Evolutionary conservation across 2,888 invertebrate species (phyloP), one percentile per base, ranked within the genome.

Genomic region (Drosophila atripex): DNA sequence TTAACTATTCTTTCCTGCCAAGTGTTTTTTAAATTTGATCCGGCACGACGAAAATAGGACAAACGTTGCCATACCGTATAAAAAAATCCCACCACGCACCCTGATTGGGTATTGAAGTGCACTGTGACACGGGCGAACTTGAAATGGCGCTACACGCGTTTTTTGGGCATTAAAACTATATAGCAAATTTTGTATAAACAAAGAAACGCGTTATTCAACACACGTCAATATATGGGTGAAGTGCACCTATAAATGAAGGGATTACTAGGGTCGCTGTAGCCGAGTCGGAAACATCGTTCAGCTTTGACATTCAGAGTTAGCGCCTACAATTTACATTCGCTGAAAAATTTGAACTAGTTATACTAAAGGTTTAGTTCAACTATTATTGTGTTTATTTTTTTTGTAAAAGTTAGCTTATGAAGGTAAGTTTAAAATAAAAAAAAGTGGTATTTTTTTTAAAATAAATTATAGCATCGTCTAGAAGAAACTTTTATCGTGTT

Each of bases 231-330:
- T 4, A 32, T 11, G 35, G 35, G 3, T 11, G 3, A 35, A 35
- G 14, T 35, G 18, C 9, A 21, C 8, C 9, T 5, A 11, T 28
- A 12, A 23, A 9, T 2, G 25, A 32, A 83, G 68, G 18, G 58
- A 51, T 69, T 30, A 9, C 64, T 43, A 56, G 25, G 46, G 46
- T 63, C 55, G 45, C n/a, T 21, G 23, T 57, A 41, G 70, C 66
- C 53, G 25, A 0, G 6, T 18, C 14, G 16, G 59, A 71, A 71
- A 57, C 52, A 74, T 65, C 72, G 66, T 71, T 58, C 58, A 52
- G 61, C 60, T 86, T 77, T 75, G 77, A 77, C 86, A 82, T 82
- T 82, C 82, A 86, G 84, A 77, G 76, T 77, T 80, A 78, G 84
- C 82, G 82, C 82, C 78, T 80, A 78, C 80, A 82, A 73, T 71